Conservation (phyloP, 2,888 invertebrate genomes). For the Hoplodrina ambigua region DNA sequence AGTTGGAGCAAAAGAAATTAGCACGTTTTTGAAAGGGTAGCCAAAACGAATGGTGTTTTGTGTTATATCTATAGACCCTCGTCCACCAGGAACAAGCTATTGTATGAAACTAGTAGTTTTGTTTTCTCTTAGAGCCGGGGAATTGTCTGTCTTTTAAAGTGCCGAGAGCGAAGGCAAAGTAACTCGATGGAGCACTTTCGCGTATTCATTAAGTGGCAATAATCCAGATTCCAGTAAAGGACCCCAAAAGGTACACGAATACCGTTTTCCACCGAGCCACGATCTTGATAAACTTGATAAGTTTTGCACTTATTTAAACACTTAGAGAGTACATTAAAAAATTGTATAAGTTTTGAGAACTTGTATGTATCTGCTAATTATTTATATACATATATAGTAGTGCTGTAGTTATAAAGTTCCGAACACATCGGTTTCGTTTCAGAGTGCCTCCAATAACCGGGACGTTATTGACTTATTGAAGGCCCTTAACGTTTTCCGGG, state of each 20-base stretch:
- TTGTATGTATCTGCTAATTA: conserved; percentile 19
- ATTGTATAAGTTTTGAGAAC: conserved; percentile 4
- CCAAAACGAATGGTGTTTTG: conserved; percentile 7
- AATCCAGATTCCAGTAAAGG: conserved; percentile 22
- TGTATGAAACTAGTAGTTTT: background rate
- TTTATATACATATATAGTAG: conserved; percentile 2
- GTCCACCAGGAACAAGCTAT: background rate
- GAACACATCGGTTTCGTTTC: background rate
- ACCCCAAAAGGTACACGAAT: background rate
- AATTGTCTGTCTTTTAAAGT: conserved; percentile 5
- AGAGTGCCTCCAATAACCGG: background rate
- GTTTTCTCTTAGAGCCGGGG: background rate
- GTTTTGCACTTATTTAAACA: background rate
- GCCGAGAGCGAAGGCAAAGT: conserved; percentile 6
- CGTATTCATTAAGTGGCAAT: conserved; percentile 20
- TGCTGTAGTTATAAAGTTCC: conserved; percentile 14
- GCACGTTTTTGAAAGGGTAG: background rate
- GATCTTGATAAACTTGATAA: conserved; percentile 4
- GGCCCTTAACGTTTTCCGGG: background rate
- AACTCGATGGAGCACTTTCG: conserved; percentile 34
- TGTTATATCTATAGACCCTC: background rate
- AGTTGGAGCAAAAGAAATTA: background rate
- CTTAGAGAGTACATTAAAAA: background rate
- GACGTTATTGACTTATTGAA: no score
- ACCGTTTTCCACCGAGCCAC: conserved; percentile 2